These are phyloP conservation scores for Mantis religiosa DNA, from an alignment of 2,888 invertebrate species.

Conservation along the genomic window DNA sequence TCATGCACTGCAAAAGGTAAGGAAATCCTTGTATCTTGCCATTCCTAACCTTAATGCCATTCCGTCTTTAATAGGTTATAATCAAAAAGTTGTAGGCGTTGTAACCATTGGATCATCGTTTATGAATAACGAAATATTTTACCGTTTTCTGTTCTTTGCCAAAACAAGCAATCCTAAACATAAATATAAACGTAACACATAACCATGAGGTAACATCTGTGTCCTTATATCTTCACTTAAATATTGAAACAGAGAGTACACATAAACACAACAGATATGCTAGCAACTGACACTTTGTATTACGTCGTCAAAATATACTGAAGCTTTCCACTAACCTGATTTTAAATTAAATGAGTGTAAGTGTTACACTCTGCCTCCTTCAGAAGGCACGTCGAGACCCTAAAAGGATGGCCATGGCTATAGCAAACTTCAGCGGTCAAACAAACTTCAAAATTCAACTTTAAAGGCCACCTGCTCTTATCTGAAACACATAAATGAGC, in stretches of 20 bases:
- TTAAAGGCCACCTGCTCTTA: neutral
- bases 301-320: neutral
- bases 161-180: too few species aligned
- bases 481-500: neutral
- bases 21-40: too few species aligned
- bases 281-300: neutral
- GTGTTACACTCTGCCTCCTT: neutral
- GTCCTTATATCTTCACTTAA: neutral
- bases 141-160: too few species aligned
- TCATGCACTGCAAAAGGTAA: too few species aligned
- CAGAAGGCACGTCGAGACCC: neutral
- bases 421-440: neutral
- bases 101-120: too few species aligned
- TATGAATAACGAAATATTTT: too few species aligned
- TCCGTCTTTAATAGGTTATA: too few species aligned
- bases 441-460: neutral
- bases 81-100: too few species aligned
- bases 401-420: neutral
- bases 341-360: neutral
- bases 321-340: neutral
- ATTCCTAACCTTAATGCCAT: too few species aligned
- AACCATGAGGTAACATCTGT: neutral
- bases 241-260: neutral
- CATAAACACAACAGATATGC: neutral
- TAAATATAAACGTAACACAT: neutral